Conservation (phyloP, 92 coral and sea anemone species). For the Bergia sp. region DNA sequence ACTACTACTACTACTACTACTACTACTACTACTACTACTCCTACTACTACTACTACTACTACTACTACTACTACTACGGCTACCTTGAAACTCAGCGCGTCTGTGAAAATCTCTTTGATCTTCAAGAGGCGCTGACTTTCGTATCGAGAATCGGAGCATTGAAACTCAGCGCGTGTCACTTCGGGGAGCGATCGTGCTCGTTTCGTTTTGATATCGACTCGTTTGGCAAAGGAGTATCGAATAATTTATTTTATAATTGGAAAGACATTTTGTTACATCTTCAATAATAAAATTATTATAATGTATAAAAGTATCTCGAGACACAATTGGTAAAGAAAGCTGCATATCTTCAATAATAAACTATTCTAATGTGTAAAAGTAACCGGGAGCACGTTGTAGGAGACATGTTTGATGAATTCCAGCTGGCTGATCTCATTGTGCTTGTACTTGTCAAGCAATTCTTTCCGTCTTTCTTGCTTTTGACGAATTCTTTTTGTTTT, state of each 20-base stretch:
- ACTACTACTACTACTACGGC: too few species aligned
- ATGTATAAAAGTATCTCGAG: background rate
- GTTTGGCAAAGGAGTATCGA: background rate
- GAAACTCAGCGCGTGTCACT: background rate
- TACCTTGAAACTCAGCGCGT: background rate
- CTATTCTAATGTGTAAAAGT: background rate
- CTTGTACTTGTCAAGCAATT: background rate
- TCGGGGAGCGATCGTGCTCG: background rate
- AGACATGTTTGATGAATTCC: background rate
- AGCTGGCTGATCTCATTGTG: background rate
- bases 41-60: too few species aligned
- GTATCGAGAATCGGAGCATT: background rate
- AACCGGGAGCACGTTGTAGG: background rate
- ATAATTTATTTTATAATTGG: background rate
- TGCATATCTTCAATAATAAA: background rate
- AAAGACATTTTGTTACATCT: background rate
- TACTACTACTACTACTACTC: too few species aligned
- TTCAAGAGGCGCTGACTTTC: background rate
- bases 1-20: too few species aligned
- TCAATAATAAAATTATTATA: background rate
- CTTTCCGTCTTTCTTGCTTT: background rate
- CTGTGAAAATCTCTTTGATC: background rate
- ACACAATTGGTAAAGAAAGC: background rate
- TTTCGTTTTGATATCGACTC: background rate
- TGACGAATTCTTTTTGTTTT: background rate